Base-by-base conservation (phyloP, 1,140 invertebrate species). In the Latrodectus geometricus region DNA sequence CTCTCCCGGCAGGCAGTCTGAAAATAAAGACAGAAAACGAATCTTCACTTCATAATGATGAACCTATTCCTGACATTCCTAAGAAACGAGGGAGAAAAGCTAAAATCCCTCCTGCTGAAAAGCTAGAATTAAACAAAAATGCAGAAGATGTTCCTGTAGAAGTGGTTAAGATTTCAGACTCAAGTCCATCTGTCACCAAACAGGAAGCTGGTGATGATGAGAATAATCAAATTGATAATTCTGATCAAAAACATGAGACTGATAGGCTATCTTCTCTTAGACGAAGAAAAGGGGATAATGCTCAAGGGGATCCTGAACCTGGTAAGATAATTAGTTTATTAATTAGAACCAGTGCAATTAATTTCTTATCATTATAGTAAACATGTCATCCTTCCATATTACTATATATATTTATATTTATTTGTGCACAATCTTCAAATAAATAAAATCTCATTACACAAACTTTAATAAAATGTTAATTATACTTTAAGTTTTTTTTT, bases 31-130 rank as follows among this genome's bases (percentile, higher is more conserved):
- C 54, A 15, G 81, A 61, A 49, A 52, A 70, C 52, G 69, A 82
- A 56, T 8, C 21, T n/a, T 35, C 68, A 52, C 14, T 48, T 11
- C 21, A 14, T 50, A 48, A 74, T 56, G 82, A 76, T 8, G 21
- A 76, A 49, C 73, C 48, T 35, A 35, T 35, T 17, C 49, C 21
- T 12, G 50, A 68, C 56, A 68, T 35, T 23, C 74, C 83, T 12
- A 86, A 86, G 75, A 86, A 78, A 35, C 20, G 65, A 17, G 74
- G 83, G 52, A 77, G 83, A 21, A 86, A 86, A 56, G 17, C 72
- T 50, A 86, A 78, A 65, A 69, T 50, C 35, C 20, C 66, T n/a
- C 70, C 70, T 21, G 23, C 69, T n/a, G 52, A 23, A 9, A 48
- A 65, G 52, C 11, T 56, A 20, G 83, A 86, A 69, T 23, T 49